Base-by-base conservation (phyloP, 2,797 vertebrate genomes). In the Echeneis naucrates region DNA sequence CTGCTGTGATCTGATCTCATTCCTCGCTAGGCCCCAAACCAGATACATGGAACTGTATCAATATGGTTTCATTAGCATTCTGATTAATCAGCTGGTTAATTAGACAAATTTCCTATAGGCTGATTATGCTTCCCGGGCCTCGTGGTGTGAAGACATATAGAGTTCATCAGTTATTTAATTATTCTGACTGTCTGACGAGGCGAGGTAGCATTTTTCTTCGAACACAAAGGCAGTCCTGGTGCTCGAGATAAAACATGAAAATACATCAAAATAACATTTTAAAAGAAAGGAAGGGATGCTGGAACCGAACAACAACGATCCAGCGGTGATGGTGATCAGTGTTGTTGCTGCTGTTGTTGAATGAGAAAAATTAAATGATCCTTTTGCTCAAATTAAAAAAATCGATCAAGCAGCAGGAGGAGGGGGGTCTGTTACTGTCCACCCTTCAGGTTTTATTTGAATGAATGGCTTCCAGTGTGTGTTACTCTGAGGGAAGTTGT, bases 81-180 rank as follows among this genome's bases (percentile, higher is more conserved):
- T 83, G 91, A 92, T 91, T 88, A 92, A 90, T 90, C 89, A 90
- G 32, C 74, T 83, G 78, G 73, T 68, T 93, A 90, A 93, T 93
- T 90, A 92, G 80, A 86, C 80, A 88, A n/a, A 86, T 91, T 87
- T 92, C 86, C 87, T 91, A 91, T 93, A 92, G 85, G 82, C 87
- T 92, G 90, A 93, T 90, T 91, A 86, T 55, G 68, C 75, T 85
- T 87, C 84, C 78, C 72, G 73, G 87, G 85, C 87, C 75, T 86
- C 88, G 70, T 72, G 89, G 83, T 82, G 88, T 78, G 87, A 91
- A 87, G 75, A 88, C 86, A 59, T 92, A 89, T 91, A 85, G 89
- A 88, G 80, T 72, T 84, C 84, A 83, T 86, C 57, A 84, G 78
- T 87, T 78, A 87, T 84, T 82, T 79, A 83, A 92, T 92, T 88